Conservation (phyloP, 2,888 invertebrate species). For the Hedya salicella region DNA sequence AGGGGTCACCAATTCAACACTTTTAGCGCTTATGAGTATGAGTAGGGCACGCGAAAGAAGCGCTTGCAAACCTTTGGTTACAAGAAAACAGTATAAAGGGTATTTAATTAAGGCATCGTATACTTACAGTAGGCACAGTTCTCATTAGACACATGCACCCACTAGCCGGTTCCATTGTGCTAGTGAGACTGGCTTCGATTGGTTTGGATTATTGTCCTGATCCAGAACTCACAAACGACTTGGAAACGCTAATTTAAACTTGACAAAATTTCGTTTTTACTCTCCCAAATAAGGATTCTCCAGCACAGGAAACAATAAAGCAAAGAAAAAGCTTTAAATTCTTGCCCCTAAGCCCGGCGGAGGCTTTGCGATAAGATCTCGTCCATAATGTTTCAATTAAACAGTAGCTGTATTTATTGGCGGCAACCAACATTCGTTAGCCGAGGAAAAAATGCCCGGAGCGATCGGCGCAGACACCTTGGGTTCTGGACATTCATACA, state of each 20-base stretch:
- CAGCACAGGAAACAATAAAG: conserved; percentile 40
- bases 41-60: too few species aligned
- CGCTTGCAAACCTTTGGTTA: too few species aligned
- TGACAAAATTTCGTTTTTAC: conserved; percentile 15
- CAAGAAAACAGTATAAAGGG: too few species aligned
- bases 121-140: too few species aligned
- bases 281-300: conserved; percentile 18
- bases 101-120: too few species aligned
- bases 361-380: conserved; percentile 79
- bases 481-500: background rate
- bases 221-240: too few species aligned
- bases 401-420: conserved; percentile 83
- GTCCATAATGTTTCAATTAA: conserved; percentile 84
- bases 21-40: too few species aligned
- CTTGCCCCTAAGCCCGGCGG: conserved; percentile 54
- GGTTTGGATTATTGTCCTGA: too few species aligned
- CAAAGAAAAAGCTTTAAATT: conserved; percentile 34
- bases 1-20: too few species aligned
- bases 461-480: background rate
- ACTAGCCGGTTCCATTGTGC: too few species aligned
- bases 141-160: too few species aligned
- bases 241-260: conserved; percentile 2
- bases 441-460: background rate
- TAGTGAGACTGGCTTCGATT: too few species aligned
- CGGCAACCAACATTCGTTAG: conserved; percentile 51